phyloP scores from a whole-genome alignment of 2,888 invertebrate species.

The Callinectes sapidus region DNA sequence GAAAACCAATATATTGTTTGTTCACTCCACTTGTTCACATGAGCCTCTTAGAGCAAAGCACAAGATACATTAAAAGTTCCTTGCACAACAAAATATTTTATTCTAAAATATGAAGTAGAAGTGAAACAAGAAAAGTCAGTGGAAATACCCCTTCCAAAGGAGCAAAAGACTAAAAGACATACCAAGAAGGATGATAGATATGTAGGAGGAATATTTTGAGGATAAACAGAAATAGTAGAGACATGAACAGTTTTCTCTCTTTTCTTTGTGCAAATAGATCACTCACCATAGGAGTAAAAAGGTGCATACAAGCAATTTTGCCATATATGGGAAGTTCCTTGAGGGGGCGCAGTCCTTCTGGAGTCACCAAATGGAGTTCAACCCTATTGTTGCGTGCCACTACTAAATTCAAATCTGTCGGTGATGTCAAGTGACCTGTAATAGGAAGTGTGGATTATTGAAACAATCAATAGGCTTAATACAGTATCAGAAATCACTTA shows the following conservation, averaged over 20 bases:
- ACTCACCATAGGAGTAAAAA: conserved; percentile 84
- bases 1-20: not conserved
- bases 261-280: not conserved
- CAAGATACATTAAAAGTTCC: too few relatives aligned
- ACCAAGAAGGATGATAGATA: too few relatives aligned
- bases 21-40: not conserved
- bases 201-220: too few relatives aligned
- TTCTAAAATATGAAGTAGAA: too few relatives aligned
- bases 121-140: too few relatives aligned
- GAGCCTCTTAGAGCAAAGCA: conserved; percentile 75
- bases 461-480: not conserved
- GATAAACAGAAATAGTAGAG: too few relatives aligned
- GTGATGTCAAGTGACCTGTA: conserved; percentile 96
- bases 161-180: too few relatives aligned
- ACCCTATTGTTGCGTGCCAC: conserved; percentile 95
- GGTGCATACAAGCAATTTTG: conserved; percentile 93
- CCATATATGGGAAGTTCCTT: conserved; percentile 92
- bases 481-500: too few relatives aligned
- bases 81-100: too few relatives aligned
- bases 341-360: conserved; percentile 94
- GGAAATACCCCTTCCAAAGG: too few relatives aligned
- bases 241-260: too few relatives aligned
- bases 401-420: conserved; percentile 94
- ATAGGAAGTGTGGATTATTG: conserved; percentile 64
- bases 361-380: conserved; percentile 96